Percentiles rank a stretch among this genome's conserved stretches.
Evolutionary conservation across 2,797 vertebrate genomes (phyloP).

Genomic region (Monodelphis domestica): DNA sequence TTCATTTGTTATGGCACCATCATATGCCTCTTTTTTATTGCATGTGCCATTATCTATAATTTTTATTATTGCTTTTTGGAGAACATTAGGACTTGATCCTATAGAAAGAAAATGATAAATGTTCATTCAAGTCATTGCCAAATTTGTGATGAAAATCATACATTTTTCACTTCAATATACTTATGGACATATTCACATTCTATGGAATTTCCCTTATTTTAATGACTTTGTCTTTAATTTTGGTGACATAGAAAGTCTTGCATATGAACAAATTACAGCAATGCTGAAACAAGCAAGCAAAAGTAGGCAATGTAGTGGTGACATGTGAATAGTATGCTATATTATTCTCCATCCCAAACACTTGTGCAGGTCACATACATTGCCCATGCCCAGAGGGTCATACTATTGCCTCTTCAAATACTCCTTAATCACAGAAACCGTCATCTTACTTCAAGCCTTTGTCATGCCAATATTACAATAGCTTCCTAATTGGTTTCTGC

Average conservation of each 20-base stretch:
- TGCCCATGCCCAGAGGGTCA: neutral
- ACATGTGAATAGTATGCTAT: neutral
- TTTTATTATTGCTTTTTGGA: constrained; percentile 84
- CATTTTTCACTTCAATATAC: constrained; percentile 8
- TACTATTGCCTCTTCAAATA: neutral
- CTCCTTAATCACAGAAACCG: neutral
- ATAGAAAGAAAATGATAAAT: constrained; percentile 48
- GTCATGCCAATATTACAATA: neutral
- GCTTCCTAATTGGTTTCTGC: neutral
- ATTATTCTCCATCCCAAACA: neutral
- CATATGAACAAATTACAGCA: neutral
- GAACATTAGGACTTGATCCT: constrained; percentile 84
- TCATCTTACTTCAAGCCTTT: neutral
- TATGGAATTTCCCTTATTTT: constrained; percentile 21
- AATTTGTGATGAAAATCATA: constrained; percentile 24
- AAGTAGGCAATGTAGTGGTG: neutral
- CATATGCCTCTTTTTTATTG: constrained; percentile 81
- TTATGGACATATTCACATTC: constrained; percentile 27
- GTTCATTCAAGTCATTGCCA: constrained; percentile 54
- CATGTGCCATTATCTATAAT: constrained; percentile 84
- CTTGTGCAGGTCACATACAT: neutral
- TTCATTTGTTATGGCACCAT: constrained; percentile 81
- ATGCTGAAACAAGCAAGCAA: neutral
- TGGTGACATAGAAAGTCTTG: constrained; percentile 22
- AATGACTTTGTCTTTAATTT: constrained; percentile 16